Evolutionary conservation across 2,888 invertebrate species (phyloP), one percentile per base, ranked within the genome.

Genomic region (Synergus umbraculus): DNA sequence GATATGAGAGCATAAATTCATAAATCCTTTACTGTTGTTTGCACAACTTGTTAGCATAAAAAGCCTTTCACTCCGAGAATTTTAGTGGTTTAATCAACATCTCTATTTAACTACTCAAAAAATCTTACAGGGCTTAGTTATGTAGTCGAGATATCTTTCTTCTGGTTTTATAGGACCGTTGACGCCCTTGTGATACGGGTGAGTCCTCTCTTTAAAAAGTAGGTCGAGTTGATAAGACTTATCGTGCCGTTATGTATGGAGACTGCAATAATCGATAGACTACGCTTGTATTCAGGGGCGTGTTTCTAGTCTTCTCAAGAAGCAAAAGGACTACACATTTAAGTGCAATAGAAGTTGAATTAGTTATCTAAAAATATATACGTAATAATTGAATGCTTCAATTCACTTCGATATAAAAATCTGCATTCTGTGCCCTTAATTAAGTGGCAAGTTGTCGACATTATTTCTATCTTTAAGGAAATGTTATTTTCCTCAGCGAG

Each of bases 161-260:
- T 49, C 49, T 49, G 15, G 15, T 29, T 64, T 37, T 64, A 37
- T 37, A 64, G 63, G 15, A 64, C 10, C 63, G 64, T 4, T 5
- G 64, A 37, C 64, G 37, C 37, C 64, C 13, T 64, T 29, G 49
- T 29, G 15, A 10, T 15, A 64, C 41, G 43, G 73, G 80, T 73
- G 76, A 58, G 77, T 66, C 54, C 66, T 78, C 78, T 63, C 66
- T 80, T 41, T 44, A 76, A 22, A 37, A 78, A 67, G 63, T 78
- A 76, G 80, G 80, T 78, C 80, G 76, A 60, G 67, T 49, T 60
- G 80, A 80, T 80, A 80, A 60, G 76, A 60, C 78, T 78, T 80
- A 80, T 80, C 78, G 69, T 37, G 46, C 22, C 64, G 22, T 46
- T 64, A 63, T 44, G 64, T 4, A 37, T 63, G 29, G 60, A 37